Evolutionary conservation across 2,888 invertebrate species (phyloP).

Genomic region (Caenorhabditis auriculariae): DNA sequence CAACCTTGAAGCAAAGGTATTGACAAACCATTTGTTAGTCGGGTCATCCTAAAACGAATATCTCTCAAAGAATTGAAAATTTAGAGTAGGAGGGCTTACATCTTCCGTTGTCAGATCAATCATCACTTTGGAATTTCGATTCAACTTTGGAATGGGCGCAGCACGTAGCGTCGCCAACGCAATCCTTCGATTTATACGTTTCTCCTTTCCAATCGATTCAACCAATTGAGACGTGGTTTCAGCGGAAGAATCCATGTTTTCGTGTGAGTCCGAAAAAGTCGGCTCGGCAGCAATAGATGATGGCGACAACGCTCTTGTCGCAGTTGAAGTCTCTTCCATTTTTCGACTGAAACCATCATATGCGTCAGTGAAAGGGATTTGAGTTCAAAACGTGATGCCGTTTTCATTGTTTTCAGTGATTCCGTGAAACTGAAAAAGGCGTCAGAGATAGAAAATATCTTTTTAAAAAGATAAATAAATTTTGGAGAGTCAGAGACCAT

Average conservation of each 20-base stretch:
- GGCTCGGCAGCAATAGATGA: conserved; percentile 12
- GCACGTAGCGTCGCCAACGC: not conserved
- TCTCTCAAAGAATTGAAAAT: not conserved
- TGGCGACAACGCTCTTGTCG: conserved; percentile 3
- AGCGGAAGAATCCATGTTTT: not conserved
- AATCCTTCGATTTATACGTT: not conserved
- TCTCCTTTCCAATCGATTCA: conserved; percentile 4
- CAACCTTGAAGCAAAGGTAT: conserved; percentile 10
- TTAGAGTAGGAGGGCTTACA: not conserved
- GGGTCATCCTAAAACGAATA: conserved; percentile 18
- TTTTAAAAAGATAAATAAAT: not conserved
- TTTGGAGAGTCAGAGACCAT: not conserved
- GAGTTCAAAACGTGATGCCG: too few species aligned
- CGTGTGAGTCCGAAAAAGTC: conserved; percentile 9
- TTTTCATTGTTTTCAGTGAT: not conserved
- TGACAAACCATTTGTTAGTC: conserved; percentile 21
- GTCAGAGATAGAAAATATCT: not conserved
- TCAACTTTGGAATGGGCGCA: not conserved
- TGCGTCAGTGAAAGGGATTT: too few species aligned
- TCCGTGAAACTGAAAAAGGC: not conserved
- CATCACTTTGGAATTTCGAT: not conserved
- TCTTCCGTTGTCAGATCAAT: conserved; percentile 23
- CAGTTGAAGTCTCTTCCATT: not conserved
- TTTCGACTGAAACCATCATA: too few species aligned
- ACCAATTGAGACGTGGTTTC: conserved; percentile 11